Evolutionary conservation across 2,113 vertebrate species (phyloP), one percentile per base, ranked within the genome.

Genomic region (Rhinogobius similis): DNA sequence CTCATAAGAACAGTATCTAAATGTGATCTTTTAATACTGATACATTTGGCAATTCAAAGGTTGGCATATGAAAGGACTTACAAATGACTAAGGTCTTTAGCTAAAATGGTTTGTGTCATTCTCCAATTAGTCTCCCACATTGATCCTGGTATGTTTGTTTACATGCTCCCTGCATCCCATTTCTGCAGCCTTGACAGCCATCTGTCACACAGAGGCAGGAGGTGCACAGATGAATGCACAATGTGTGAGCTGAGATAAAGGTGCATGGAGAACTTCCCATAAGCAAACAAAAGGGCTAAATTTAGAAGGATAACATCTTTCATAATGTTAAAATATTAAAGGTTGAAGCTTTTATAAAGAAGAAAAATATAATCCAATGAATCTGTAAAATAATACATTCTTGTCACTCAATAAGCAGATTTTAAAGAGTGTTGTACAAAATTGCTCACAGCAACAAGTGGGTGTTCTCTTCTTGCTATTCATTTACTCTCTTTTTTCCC

Each of bases 401-500:
- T 52, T 36, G 29, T 56, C 59, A 23, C 29, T 80, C 69, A 77
- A 69, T 70, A 55, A 77, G 10, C 65, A 59, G 70, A 75, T 72
- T 82, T 85, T 63, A 72, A 38, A 43, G 23, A 81, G 78, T 80
- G 81, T 82, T 84, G 72, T 79, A 74, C 20, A 85, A 68, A 88
- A 73, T 75, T 68, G 59, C 71, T 89, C 76, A 73, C 75, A 76
- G 84, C 87, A 91, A 91, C 90, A 92, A 92, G 89, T 89, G 86
- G 85, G 76, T 75, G 68, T 65, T 73, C 75, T 81, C 70, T 76
- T 68, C 77, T 78, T 79, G 67, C 72, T 81, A 76, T 53, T 83
- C 83, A 76, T 83, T 80, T 63, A 76, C 61, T 75, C 65, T 75
- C 48, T 71, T 78, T 78, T 68, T 74, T 48, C 12, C 46, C 77